A percentile compares a stretch with the other conserved stretches of the same genome.
Conservation (phyloP, 2,113 vertebrate genomes). For the Struthidea cinerea region DNA sequence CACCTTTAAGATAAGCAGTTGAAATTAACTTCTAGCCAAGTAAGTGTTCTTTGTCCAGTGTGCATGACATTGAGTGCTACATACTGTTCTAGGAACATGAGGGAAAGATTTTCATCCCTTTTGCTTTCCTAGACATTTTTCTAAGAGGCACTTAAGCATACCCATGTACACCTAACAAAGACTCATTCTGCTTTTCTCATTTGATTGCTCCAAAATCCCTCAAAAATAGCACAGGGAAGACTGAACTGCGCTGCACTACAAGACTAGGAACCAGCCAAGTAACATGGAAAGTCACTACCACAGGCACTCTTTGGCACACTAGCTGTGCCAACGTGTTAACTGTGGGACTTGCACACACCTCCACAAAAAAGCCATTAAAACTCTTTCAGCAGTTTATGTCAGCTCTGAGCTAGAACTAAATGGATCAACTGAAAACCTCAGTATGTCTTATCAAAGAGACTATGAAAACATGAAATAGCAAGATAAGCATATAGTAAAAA, state of each 20-base stretch:
- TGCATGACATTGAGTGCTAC: not conserved
- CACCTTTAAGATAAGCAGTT: not conserved
- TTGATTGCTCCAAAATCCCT: not conserved
- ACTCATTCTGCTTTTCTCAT: not conserved
- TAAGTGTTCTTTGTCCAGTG: not conserved
- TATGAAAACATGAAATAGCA: not conserved
- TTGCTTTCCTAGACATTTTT: not conserved
- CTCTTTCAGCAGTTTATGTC: not conserved
- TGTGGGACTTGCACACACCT: fast-evolving
- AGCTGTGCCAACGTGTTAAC: not conserved
- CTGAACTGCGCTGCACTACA: fast-evolving
- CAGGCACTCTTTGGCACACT: fast-evolving
- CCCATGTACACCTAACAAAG: not conserved
- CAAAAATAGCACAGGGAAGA: not conserved
- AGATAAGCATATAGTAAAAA: not conserved
- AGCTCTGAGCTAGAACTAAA: not conserved
- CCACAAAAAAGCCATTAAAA: not conserved
- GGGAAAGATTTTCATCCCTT: not conserved
- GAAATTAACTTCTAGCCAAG: not conserved
- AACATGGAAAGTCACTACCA: not conserved
- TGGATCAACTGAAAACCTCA: not conserved
- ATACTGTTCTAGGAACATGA: not conserved
- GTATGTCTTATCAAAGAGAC: not conserved
- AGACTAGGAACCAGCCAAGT: not conserved
- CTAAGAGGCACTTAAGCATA: not conserved